These are phyloP conservation scores for Dicentrarchus labrax DNA, from an alignment of 2,113 vertebrate species.

Conservation along the genomic window DNA sequence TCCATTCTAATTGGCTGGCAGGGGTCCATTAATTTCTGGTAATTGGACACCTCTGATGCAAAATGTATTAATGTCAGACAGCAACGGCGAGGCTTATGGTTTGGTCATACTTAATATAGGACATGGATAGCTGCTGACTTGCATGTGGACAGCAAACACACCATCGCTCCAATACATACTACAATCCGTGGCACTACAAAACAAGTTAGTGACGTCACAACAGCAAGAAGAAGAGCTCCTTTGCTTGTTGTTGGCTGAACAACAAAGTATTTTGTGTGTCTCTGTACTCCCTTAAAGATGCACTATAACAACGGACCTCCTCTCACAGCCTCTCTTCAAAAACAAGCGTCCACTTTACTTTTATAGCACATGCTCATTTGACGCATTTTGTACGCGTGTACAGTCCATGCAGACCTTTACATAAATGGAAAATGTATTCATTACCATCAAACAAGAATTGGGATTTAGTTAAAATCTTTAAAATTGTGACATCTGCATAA, in stretches of 20 bases:
- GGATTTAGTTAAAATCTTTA: background rate
- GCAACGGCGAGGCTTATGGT: background rate
- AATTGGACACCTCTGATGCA: background rate
- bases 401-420: background rate
- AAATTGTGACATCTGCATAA: background rate
- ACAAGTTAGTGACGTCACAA: background rate
- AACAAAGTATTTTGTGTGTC: background rate
- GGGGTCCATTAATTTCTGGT: constrained; percentile 16
- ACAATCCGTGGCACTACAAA: background rate
- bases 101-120: background rate
- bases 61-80: background rate
- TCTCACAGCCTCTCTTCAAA: background rate
- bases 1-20: constrained; percentile 3
- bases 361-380: background rate
- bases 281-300: background rate
- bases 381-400: background rate
- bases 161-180: background rate
- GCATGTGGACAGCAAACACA: background rate
- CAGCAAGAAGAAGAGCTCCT: background rate
- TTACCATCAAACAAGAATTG: background rate
- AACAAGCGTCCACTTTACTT: background rate
- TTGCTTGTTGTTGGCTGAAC: background rate
- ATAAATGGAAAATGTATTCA: too few relatives aligned
- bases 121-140: background rate
- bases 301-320: background rate